A percentile compares a stretch with the other conserved stretches of the same genome.
Conservation (phyloP, 1,140 invertebrate species). For the Dysdera silvatica region DNA sequence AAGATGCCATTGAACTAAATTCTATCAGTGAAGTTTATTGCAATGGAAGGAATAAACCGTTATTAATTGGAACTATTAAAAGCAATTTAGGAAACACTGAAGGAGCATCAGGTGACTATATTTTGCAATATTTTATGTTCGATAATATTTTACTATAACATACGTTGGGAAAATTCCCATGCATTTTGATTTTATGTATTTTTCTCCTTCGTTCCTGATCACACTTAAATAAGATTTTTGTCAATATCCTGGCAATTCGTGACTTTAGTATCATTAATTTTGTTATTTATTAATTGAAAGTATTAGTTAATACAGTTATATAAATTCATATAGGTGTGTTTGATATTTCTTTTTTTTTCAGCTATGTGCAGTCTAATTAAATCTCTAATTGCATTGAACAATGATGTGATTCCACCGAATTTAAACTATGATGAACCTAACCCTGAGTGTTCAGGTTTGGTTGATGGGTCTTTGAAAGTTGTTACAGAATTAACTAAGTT, state of each 20-base stretch:
- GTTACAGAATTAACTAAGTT: conserved; percentile 45
- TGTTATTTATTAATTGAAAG: too few species aligned
- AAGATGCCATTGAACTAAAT: conserved; percentile 70
- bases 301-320: too few species aligned
- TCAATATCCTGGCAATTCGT: too few species aligned
- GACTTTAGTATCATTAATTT: too few species aligned
- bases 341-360: conserved; percentile 59
- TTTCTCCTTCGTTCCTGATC: too few species aligned
- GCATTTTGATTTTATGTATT: too few species aligned
- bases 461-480: conserved; percentile 72
- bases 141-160: too few species aligned
- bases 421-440: conserved; percentile 51
- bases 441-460: conserved; percentile 45
- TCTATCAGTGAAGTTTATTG: neutral
- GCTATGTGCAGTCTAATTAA: conserved; percentile 43
- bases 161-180: too few species aligned
- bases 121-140: too few species aligned
- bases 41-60: conserved; percentile 49
- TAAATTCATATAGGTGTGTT: too few species aligned
- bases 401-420: conserved; percentile 49
- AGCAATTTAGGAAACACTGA: conserved; percentile 91
- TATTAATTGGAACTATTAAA: conserved; percentile 82
- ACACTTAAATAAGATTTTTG: too few species aligned
- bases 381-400: conserved; percentile 48
- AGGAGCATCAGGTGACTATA: conserved; percentile 39